Base-by-base conservation (phyloP, 2,113 vertebrate genomes). In the Electrona antarctica region DNA sequence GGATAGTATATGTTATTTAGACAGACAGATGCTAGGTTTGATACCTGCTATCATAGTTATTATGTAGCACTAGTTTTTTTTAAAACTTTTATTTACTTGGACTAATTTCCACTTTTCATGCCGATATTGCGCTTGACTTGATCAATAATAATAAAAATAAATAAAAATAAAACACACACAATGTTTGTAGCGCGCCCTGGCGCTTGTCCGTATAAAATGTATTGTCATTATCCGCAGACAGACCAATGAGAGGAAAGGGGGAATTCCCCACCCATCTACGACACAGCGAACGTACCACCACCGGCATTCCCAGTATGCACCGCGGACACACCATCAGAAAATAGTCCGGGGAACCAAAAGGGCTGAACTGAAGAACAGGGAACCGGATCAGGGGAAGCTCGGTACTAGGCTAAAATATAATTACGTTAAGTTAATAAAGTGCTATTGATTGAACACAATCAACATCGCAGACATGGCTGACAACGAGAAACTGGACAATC, bases 401-500 rank as follows among this genome's bases (percentile, higher is more conserved):
- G 41, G 50, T 21, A 21, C 11, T 45, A 71, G 33, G 75, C 77
- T 82, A 67, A 77, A 7, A 71, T 48, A 54, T 62, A 21, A 66
- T 81, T 41, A 41, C 33, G 33, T 6, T 3, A 41, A 76, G 79
- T 78, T 49, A 85, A 33, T 69, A 60, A 6, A 68, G 57, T 67
- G 28, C 50, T 41, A 41, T 41, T 6, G 33, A 83, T 58, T 60
- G n/a, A 73, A 57, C 67, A 75, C 21, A 21, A 71, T 61, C 67
- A 71, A 21, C 64, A 84, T 65, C 12, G 88, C 86, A 84, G 92
- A 93, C 92, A 97, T 97, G 96, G 95, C 96, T 81, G 96, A 98
- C 93, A 95, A 95, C 95, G 96, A 98, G 91, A 98, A 98, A 91
- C 93, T 96, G 92, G 96, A 98, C 93, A 98, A 98, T 93, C 96